phyloP scores from a whole-genome alignment of 2,797 vertebrate species.

The Microctenopoma stevenorrisi region DNA sequence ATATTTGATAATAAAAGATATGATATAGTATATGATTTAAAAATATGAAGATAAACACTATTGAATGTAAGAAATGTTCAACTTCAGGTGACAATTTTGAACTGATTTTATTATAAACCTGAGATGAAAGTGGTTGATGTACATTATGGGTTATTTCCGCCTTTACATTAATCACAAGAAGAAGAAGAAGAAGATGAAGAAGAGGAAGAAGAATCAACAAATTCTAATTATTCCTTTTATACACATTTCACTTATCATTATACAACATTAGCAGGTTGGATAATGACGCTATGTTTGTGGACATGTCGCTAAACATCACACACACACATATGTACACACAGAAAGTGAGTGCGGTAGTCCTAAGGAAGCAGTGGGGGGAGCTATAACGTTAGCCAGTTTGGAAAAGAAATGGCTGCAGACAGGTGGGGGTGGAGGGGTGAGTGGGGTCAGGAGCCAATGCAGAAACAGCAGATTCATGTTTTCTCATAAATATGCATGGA shows the following conservation, averaged over 20 bases:
- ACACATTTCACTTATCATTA: neutral
- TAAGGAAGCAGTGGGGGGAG: slow-evolving; percentile 38
- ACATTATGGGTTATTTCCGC: neutral
- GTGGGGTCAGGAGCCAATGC: neutral
- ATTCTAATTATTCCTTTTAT: neutral
- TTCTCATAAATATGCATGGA: slow-evolving; percentile 12
- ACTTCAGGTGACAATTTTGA: neutral
- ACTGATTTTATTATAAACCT: no score
- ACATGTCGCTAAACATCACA: slow-evolving; percentile 1
- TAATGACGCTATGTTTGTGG: neutral
- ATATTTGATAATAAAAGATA: no score
- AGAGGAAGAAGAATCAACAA: neutral
- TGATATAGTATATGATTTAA: neutral
- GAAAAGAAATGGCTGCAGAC: neutral
- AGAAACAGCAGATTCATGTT: slow-evolving; percentile 14
- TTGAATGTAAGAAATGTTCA: neutral
- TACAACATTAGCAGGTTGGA: neutral
- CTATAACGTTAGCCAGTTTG: slow-evolving; percentile 26
- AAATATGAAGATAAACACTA: neutral
- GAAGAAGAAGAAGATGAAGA: no score
- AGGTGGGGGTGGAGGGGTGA: slow-evolving; percentile 2
- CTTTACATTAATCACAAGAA: neutral
- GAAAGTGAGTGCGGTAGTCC: slow-evolving; percentile 23
- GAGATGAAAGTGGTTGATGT: no score
- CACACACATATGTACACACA: neutral